Conservation (phyloP, 2,888 invertebrate species). For the Ametastegia equiseti region DNA sequence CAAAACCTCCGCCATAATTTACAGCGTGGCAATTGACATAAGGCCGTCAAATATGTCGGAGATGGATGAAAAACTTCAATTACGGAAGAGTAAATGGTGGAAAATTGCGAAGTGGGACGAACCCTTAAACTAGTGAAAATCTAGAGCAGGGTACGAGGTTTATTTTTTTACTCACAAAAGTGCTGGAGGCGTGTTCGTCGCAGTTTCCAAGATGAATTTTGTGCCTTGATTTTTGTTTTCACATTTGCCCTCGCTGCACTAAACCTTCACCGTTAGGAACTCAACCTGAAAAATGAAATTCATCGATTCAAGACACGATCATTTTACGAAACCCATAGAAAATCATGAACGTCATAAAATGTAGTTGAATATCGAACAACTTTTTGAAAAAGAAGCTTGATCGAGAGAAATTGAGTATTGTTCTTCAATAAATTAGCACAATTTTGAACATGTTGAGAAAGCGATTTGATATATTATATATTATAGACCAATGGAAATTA, state of each 20-base stretch:
- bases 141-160: not conserved
- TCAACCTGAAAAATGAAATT: not conserved
- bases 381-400: not conserved
- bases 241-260: not conserved
- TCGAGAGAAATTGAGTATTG: not conserved
- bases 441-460: not conserved
- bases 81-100: not conserved
- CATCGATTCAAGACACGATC: not conserved
- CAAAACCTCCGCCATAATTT: not conserved
- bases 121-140: conserved; percentile 4
- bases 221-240: not conserved
- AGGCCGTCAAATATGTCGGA: not conserved
- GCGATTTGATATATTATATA: not conserved
- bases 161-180: conserved; percentile 35
- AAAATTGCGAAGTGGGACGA: conserved; percentile 2
- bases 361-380: not conserved
- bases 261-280: not conserved
- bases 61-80: conserved; percentile 1
- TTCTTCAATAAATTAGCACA: not conserved
- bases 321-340: not conserved
- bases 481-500: not conserved
- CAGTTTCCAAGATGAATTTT: not conserved
- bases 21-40: not conserved
- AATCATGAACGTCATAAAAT: not conserved
- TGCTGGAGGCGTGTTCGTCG: not conserved